phyloP scores from a whole-genome alignment of 1,140 invertebrate genomes.

The Archivesica marissinica region DNA sequence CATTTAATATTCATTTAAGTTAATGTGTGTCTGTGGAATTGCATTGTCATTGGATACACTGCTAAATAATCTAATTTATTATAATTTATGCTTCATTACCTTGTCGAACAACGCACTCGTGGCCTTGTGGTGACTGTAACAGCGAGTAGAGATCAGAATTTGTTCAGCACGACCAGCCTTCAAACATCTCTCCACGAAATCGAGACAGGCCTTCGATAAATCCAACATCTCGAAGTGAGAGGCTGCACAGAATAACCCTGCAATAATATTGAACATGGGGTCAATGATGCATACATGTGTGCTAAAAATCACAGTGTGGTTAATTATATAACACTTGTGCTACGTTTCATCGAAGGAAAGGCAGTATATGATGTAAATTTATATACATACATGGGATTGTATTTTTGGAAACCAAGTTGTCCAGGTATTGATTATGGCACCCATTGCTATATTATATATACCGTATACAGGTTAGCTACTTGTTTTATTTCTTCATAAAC shows the following conservation, averaged over 20 bases:
- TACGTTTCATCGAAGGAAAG: too few species aligned
- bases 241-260: slow-evolving; percentile 57
- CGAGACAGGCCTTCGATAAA: slow-evolving; percentile 52
- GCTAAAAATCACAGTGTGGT: too few species aligned
- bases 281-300: too few species aligned
- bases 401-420: too few species aligned
- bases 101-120: slow-evolving; percentile 8
- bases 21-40: neutral
- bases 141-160: slow-evolving; percentile 18
- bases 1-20: neutral
- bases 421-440: too few species aligned
- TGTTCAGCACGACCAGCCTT: neutral
- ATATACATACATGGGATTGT: too few species aligned
- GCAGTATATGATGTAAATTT: too few species aligned
- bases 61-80: neutral
- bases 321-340: too few species aligned
- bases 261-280: neutral
- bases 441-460: too few species aligned
- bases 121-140: slow-evolving; percentile 12
- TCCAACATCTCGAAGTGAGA: slow-evolving; percentile 53
- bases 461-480: too few species aligned
- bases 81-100: neutral
- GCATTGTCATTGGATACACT: neutral
- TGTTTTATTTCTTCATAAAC: too few species aligned
- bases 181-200: slow-evolving; percentile 56